Conservation (phyloP, 1,140 invertebrate species). For the Drosophila equinoxialis region DNA sequence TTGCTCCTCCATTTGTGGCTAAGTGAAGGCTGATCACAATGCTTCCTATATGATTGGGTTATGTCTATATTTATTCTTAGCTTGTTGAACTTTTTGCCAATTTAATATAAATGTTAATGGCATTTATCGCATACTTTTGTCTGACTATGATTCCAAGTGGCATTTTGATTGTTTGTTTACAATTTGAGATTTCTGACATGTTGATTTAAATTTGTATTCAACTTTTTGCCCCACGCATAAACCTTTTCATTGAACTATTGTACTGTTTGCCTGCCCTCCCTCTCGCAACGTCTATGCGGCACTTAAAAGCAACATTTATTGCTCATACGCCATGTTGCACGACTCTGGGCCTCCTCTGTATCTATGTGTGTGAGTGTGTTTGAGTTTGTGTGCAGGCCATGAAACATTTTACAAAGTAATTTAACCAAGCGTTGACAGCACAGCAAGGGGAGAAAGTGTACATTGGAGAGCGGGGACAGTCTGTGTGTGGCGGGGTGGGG, state of each 20-base stretch:
- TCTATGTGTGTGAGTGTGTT: background rate
- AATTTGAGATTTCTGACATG: constrained; percentile 3
- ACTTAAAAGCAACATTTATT: constrained; percentile 47
- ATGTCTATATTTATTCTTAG: too few species aligned
- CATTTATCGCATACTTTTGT: background rate
- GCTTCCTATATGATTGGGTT: too few species aligned
- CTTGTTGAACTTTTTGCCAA: background rate
- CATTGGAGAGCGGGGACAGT: background rate
- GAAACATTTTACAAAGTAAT: constrained; percentile 75
- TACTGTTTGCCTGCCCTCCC: background rate
- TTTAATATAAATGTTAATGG: background rate
- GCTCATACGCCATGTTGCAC: constrained; percentile 57
- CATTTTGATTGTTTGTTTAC: constrained; percentile 1
- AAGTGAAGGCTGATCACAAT: too few species aligned
- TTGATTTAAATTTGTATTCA: constrained; percentile 6
- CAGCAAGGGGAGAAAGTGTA: background rate
- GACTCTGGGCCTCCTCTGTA: background rate
- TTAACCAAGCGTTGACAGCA: constrained; percentile 65
- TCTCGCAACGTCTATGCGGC: background rate
- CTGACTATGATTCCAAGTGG: background rate
- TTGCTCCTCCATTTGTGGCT: too few species aligned
- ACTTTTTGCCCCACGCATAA: constrained; percentile 1
- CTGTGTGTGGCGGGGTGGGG: constrained; percentile 3
- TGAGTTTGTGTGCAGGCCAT: constrained; percentile 32
- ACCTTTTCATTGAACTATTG: constrained; percentile 5